Evolutionary conservation across 1,140 invertebrate species (phyloP), one percentile per base, ranked within the genome.

Genomic region (Rhyacophila brunnea): DNA sequence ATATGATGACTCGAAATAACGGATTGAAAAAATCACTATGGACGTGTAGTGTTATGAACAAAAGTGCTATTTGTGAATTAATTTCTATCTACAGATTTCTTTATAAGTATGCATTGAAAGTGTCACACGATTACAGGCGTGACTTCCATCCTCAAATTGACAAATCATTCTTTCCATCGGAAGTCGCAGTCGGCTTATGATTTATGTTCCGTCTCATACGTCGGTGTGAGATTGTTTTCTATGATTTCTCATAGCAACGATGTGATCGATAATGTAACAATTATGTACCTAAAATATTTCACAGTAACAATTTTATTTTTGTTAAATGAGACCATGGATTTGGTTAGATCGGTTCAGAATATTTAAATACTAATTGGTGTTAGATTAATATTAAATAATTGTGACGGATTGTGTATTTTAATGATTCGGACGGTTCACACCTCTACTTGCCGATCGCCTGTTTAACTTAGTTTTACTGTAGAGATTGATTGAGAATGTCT

Each of bases 41-140:
- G 23, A 28, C 23, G 55, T 58, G 50, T 62, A 58, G 54, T 15
- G 32, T 46, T 46, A 58, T 58, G 55, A 58, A 62, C 60, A 56
- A 54, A 62, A 15, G 48, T 63, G 60, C 60, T 63, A 58, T 63
- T 58, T 63, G 60, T 58, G 49, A 49, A 54, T 32, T 45, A 28
- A 28, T 28, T 28, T 28, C 23, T 28, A 28, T 5, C 9, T 5
- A 28, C 23, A 28, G 23, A 28, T 28, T 28, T 28, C 23, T 28
- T 42, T 14, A 14, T 42, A 17, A 42, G 40, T 13, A 42, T 11
- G 40, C 40, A 13, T 42, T 13, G 40, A 14, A 42, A 14, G n/a
- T 42, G 40, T 42, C 14, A 35, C 38, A 35, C 9, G 34, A 7
- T 4, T 42, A 17, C n/a, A 42, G n/a, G n/a, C 17, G 17, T 11